Evolutionary conservation across 1,140 invertebrate genomes (phyloP).

Genomic region (Drosophila bifasciata): DNA sequence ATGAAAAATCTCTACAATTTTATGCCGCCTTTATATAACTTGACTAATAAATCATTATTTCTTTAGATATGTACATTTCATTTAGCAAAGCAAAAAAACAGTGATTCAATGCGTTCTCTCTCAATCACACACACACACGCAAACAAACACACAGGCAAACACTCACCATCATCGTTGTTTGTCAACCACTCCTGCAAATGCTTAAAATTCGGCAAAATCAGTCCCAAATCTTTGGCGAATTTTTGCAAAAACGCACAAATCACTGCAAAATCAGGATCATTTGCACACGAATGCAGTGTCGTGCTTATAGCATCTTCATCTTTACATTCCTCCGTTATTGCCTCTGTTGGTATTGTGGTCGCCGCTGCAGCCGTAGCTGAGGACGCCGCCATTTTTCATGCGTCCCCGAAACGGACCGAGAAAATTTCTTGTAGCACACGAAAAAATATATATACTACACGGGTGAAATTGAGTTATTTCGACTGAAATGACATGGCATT

Average conservation of each 20-base stretch:
- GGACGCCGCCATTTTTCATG: conserved; percentile 80
- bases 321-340: conserved; percentile 68
- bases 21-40: too few species aligned
- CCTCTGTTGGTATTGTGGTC: conserved; percentile 16
- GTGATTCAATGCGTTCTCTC: conserved; percentile 3
- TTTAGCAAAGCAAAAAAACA: neutral
- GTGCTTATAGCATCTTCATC: conserved; percentile 73
- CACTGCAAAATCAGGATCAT: conserved; percentile 97
- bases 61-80: neutral
- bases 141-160: too few species aligned
- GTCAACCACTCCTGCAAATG: conserved; percentile 95
- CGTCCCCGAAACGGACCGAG: conserved; percentile 53
- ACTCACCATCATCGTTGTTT: conserved; percentile 92
- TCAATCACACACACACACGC: conserved; percentile 4
- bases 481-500: conserved; percentile 53
- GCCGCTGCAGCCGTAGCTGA: conserved; percentile 54
- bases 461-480: conserved; percentile 39
- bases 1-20: too few species aligned
- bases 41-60: too few species aligned
- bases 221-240: conserved; percentile 92
- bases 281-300: conserved; percentile 89
- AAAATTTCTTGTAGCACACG: conserved; percentile 61
- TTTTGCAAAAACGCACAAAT: conserved; percentile 96
- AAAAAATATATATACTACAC: conserved; percentile 57
- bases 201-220: conserved; percentile 90